These are phyloP conservation scores for Setophaga petechia DNA, from an alignment of 2,113 vertebrate genomes.

Conservation along the genomic window DNA sequence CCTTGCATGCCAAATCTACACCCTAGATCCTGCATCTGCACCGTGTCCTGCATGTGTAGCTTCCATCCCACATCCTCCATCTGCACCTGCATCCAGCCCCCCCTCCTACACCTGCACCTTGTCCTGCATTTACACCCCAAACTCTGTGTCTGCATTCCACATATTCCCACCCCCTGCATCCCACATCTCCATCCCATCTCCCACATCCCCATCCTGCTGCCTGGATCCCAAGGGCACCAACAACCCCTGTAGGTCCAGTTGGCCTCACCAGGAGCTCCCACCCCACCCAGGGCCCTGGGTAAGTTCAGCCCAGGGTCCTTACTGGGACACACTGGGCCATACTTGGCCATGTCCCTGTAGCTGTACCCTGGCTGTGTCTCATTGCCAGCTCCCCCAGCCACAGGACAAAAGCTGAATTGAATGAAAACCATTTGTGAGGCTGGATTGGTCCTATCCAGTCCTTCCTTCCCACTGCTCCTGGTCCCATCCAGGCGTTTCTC, in stretches of 20 bases:
- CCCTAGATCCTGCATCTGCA: neutral
- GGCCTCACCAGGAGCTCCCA: neutral
- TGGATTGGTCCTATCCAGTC: rapidly evolving
- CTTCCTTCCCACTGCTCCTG: neutral
- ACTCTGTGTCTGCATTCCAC: neutral
- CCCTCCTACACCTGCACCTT: neutral
- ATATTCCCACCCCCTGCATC: neutral
- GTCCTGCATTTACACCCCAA: neutral
- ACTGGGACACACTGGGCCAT: neutral
- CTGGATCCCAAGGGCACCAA: rapidly evolving
- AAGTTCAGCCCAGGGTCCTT: neutral
- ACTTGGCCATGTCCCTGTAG: neutral
- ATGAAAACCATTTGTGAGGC: neutral
- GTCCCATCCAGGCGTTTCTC: rapidly evolving
- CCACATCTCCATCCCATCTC: neutral
- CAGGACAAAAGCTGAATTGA: neutral
- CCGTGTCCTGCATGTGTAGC: neutral
- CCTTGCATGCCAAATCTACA: neutral
- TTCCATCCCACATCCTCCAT: neutral
- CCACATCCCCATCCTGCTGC: rapidly evolving
- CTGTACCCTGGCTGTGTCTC: neutral
- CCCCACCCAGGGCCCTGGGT: neutral
- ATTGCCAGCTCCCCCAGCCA: neutral
- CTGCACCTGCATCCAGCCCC: neutral
- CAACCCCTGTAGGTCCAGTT: rapidly evolving